These are phyloP conservation scores for Morphnarchus princeps DNA, from an alignment of 2,113 vertebrate genomes.

Conservation along the genomic window DNA sequence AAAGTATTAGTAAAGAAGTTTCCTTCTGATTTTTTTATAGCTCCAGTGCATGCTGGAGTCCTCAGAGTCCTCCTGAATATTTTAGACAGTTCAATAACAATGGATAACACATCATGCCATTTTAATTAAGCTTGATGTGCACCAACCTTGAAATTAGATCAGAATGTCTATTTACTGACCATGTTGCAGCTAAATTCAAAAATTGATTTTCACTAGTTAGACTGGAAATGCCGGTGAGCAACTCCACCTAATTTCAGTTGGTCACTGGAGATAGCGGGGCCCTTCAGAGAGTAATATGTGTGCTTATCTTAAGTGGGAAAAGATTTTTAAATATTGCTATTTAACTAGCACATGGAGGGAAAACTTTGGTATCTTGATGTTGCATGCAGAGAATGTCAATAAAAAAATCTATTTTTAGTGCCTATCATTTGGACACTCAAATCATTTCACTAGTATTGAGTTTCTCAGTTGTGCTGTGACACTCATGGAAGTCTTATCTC, in stretches of 20 bases:
- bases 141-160: conserved; percentile 45
- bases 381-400: neutral
- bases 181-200: neutral
- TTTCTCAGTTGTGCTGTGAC: neutral
- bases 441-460: neutral
- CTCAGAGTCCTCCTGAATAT: neutral
- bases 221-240: conserved; percentile 1
- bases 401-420: neutral
- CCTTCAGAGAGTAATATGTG: neutral
- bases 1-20: neutral
- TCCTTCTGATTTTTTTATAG: neutral
- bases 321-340: neutral
- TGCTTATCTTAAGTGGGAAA: neutral
- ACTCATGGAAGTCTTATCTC: neutral
- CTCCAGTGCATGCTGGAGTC: neutral
- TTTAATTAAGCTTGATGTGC: conserved; percentile 40
- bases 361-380: neutral
- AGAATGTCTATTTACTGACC: conserved; percentile 13
- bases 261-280: neutral
- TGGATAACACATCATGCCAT: neutral
- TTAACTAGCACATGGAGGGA: neutral
- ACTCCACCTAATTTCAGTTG: neutral
- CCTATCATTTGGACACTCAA: neutral
- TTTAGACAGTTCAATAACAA: neutral
- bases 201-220: conserved; percentile 42